Base-by-base conservation (phyloP, 2,797 vertebrate species). In the Lerista edwardsae region DNA sequence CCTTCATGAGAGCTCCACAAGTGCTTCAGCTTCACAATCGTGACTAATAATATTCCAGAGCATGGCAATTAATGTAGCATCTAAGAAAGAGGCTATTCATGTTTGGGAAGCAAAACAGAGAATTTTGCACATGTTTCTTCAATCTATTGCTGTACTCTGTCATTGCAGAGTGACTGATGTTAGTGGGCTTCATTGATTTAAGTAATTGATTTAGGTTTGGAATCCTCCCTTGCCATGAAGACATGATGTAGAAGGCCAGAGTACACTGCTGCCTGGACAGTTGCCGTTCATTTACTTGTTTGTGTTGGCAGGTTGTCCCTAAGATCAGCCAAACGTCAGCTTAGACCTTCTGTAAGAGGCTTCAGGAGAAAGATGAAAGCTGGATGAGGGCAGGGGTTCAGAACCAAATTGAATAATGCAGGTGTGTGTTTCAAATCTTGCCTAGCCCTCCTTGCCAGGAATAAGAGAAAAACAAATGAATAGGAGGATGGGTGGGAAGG, bases 11-110 rank as follows among this genome's bases (percentile, higher is more conserved):
- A 17, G 61, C 77, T 21, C 6, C 65, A n/a, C 21, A 31, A 84
- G 80, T 69, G 29, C 74, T 89, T 88, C 87, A n/a, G 11, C 34
- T 65, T 62, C 59, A 47, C 51, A 55, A n/a, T 73, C 12, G 31
- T 80, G 34, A 61, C 55, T 62, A 47, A 65, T 74, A 64, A 29
- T 75, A 23, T 23, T 67, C 9, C n/a, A 27, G 61, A 41, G 29
- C 27, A 34, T 2, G 12, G 57, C 44, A 17, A 67, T 10, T 15
- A 77, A 19, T 47, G n/a, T 15, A 41, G 4, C 19, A 51, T 68
- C 67, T 15, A 62, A 73, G n/a, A 80, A 68, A 41, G 29, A 55
- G 2, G 44, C 29, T 14, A 31, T 55, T 15, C 15, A 55, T 55
- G 51, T 55, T 55, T 25, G 34, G 34, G 47, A 3, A 31, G 36